These are phyloP conservation scores for Hippocampus abdominalis DNA, from an alignment of 2,113 vertebrate species.

Conservation along the genomic window DNA sequence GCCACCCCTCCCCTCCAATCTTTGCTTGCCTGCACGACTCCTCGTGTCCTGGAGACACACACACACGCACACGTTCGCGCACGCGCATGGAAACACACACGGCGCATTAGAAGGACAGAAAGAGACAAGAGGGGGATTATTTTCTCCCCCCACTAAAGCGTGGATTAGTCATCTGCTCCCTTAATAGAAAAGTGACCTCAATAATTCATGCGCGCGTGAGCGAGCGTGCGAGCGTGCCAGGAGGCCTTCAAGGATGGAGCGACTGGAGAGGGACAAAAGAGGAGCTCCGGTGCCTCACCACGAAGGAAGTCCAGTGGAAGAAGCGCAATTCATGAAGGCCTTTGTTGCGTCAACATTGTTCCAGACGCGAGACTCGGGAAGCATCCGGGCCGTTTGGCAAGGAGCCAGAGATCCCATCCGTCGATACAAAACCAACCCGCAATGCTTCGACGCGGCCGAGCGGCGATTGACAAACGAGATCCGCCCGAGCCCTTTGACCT, in stretches of 20 bases:
- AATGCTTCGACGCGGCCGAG: too few species aligned
- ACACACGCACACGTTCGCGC: background rate
- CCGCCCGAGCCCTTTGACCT: too few species aligned
- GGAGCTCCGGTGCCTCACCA: background rate
- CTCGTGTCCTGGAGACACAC: slow-evolving; percentile 2
- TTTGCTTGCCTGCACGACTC: too few species aligned
- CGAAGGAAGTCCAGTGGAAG: background rate
- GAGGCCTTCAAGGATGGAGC: background rate
- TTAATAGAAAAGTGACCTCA: slow-evolving; percentile 55
- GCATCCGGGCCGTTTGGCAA: too few species aligned
- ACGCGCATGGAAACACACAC: slow-evolving; percentile 22
- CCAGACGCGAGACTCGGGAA: too few species aligned
- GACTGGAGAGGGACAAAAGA: background rate
- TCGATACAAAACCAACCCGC: too few species aligned
- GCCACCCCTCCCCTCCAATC: too few species aligned
- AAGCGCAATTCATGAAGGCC: too few species aligned
- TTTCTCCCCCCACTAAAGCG: slow-evolving; percentile 39
- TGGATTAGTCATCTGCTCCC: slow-evolving; percentile 52
- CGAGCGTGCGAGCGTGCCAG: background rate
- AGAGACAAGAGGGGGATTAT: slow-evolving; percentile 45
- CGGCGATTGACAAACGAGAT: too few species aligned
- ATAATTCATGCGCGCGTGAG: slow-evolving; percentile 26
- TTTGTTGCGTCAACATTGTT: rapidly evolving
- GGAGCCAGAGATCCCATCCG: too few species aligned
- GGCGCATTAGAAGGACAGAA: slow-evolving; percentile 11